A percentile compares a stretch with the other conserved stretches of the same genome.
These are phyloP conservation scores for Nomada lathburiana DNA, from an alignment of 2,888 invertebrate genomes.

Conservation along the genomic window DNA sequence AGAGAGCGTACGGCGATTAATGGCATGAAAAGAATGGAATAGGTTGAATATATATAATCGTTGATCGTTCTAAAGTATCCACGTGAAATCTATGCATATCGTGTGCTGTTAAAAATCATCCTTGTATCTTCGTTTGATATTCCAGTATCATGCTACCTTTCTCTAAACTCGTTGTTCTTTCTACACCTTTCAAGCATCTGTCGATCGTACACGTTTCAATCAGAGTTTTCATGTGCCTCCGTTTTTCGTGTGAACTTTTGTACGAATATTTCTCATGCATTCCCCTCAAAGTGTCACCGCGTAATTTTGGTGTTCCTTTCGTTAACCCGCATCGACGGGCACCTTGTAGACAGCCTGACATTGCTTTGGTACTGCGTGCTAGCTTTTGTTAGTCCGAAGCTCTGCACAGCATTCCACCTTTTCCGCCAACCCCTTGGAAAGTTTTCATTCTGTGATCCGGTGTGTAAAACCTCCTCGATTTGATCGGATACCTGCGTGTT, in stretches of 20 bases:
- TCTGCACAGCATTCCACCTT: conserved; percentile 50
- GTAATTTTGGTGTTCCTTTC: conserved; percentile 9
- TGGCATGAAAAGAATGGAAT: too few species aligned
- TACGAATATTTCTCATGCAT: not conserved
- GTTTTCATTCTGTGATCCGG: conserved; percentile 15
- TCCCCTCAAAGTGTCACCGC: conserved; percentile 1
- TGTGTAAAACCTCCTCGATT: conserved; percentile 21
- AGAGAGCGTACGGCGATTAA: not conserved
- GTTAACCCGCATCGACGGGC: conserved; percentile 23
- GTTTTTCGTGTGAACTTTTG: conserved; percentile 13
- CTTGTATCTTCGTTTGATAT: conserved; percentile 40
- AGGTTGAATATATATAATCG: not conserved
- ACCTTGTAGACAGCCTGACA: conserved; percentile 14
- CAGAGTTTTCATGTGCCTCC: conserved; percentile 11
- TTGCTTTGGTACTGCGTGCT: conserved; percentile 49
- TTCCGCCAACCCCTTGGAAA: conserved; percentile 33
- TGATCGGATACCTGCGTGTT: conserved; percentile 8
- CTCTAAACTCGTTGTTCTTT: conserved; percentile 39
- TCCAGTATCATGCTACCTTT: conserved; percentile 37
- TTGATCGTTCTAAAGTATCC: conserved; percentile 35
- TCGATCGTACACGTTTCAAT: not conserved
- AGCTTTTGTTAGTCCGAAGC: conserved; percentile 40
- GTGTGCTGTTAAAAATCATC: conserved; percentile 57
- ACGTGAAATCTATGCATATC: conserved; percentile 57
- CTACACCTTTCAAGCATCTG: conserved; percentile 8